A percentile compares a stretch with the other conserved stretches of the same genome.
phyloP scores from a whole-genome alignment of 2,113 vertebrate species.

The Sinocyclocheilus anophthalmus region DNA sequence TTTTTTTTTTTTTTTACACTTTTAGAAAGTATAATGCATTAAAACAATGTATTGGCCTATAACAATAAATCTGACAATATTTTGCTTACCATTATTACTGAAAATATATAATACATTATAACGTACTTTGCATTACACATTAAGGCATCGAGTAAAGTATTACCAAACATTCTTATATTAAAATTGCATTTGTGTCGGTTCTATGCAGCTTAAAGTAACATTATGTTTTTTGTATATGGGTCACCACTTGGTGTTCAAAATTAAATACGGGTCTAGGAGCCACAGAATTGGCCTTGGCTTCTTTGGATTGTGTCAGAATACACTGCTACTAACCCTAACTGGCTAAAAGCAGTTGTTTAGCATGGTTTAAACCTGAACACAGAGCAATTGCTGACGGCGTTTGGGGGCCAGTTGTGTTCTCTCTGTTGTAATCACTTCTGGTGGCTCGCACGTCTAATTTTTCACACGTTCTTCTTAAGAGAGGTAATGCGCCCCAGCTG shows the following conservation, averaged over 20 bases:
- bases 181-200: background rate
- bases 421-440: slow-evolving; percentile 46
- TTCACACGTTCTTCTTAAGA: slow-evolving; percentile 62
- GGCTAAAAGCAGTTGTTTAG: too few relatives aligned
- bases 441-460: slow-evolving; percentile 55
- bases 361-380: background rate
- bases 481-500: slow-evolving; percentile 53
- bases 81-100: background rate
- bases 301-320: background rate
- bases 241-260: background rate
- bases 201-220: background rate
- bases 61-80: background rate
- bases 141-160: background rate
- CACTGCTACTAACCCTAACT: background rate
- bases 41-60: background rate
- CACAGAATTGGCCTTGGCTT: background rate
- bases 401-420: background rate
- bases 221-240: background rate
- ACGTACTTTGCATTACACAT: background rate
- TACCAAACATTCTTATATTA: background rate
- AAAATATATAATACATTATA: background rate
- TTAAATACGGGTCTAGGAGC: background rate
- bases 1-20: too few relatives aligned
- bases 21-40: too few relatives aligned
- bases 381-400: background rate